Evolutionary conservation across 1,140 invertebrate genomes (phyloP), one percentile per base, ranked within the genome.

Genomic region (Drosophila grimshawi): DNA sequence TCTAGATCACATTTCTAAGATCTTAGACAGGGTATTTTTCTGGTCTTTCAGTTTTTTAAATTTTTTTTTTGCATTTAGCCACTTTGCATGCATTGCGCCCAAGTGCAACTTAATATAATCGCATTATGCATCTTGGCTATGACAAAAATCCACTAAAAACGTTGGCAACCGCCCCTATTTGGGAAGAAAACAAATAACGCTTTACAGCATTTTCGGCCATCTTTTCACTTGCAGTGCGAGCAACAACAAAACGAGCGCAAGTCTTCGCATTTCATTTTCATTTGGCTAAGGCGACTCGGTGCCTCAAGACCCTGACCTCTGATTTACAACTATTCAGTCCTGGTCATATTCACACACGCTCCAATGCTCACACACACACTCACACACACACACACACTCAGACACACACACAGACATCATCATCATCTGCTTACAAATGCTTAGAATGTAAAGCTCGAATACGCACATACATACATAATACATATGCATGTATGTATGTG

Each of bases 281-380:
- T 85, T 79, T 76, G 55, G 62, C 62, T 57, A 30, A 7, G 8
- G 43, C 39, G 39, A n/a, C 10, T 43, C 39, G 39, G 4, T 11
- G 72, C 29, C 46, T 53, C 27, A 76, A 76, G 80, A 64, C 81
- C 81, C 49, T 83, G 81, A 83, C 81, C 81, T 83, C 69, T 72
- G 67, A 76, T 67, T 76, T 62, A 49, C 41, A 73, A 49, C 41
- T 67, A 76, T 48, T 65, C 46, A 35, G 46, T 53, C 53, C 60
- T 59, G 41, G 32, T 33, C 51, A 55, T 53, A 53, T 73, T 19
- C 69, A 56, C 63, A 49, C 51, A 51, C 53, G 45, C 35, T 59
- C 19, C 19, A 19, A 19, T 43, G 39, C 39, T 43, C 10, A n/a
- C 10, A 43, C 10, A 43, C 39, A 35, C 35, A 35, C 49, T 66